Evolutionary conservation across 2,113 vertebrate species (phyloP), one percentile per base, ranked within the genome.

Genomic region (Zosterops hypoxanthus): DNA sequence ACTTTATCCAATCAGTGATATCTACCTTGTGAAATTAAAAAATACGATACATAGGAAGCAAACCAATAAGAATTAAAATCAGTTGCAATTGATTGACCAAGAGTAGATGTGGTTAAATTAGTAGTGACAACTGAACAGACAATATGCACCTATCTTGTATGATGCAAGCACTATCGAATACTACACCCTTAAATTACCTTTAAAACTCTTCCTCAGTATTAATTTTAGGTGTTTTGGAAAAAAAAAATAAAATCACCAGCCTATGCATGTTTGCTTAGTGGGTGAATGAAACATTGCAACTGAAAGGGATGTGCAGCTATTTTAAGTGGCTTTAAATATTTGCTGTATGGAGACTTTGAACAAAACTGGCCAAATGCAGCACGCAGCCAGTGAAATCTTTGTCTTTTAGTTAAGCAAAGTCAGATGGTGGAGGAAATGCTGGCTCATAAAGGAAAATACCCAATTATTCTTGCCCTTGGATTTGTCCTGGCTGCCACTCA

Each of bases 341-440:
- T 77, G 7, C 9, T 66, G 5, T 28, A 6, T 23, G 9, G 8
- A 46, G 4, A 63, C 33, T 52, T 73, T 55, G 36, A 71, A 55
- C 2, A 47, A 39, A 85, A 72, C 6, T 13, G 21, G 9, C 9
- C 9, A 76, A 68, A 72, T 33, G 21, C 46, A 71, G 21, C 33
- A 41, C 24, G 21, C 2, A 31, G 14, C 7, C 23, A 33, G 24
- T 42, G 53, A 82, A 82, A 56, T 63, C 3, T 69, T n/a, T 53
- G 14, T 50, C 14, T 87, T 84, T 66, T 77, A 69, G 28, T 10
- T 65, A 22, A 70, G 14, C 4, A 42, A 60, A 77, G 6, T 42
- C 24, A 50, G 47, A 12, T 8, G 2, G 1, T 50, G 4, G 9
- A 5, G 6, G 8, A 71, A 71, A 5, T 23, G 2, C 15, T 71